phyloP scores from a whole-genome alignment of 2,888 invertebrate species.

The Pocota personata region DNA sequence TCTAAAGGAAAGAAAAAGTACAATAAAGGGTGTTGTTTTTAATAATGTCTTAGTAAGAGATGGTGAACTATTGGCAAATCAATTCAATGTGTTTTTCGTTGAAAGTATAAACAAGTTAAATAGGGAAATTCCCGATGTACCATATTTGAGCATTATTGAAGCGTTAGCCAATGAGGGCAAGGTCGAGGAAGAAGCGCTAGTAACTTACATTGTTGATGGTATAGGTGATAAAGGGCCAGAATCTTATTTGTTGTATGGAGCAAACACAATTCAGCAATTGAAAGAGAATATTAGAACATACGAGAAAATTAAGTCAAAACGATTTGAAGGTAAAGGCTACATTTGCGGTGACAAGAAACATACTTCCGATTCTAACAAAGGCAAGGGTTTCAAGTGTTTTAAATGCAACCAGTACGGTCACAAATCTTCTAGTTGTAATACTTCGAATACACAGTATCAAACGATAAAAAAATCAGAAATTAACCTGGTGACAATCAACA shows the following conservation, averaged over 20 bases:
- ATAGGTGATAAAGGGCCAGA: slow-evolving; percentile 77
- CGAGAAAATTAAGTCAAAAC: slow-evolving; percentile 15
- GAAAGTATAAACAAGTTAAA: background rate
- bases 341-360: slow-evolving; percentile 28
- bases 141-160: background rate
- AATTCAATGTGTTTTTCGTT: background rate
- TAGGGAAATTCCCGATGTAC: no score
- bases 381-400: slow-evolving; percentile 28
- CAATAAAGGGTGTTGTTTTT: no score
- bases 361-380: background rate
- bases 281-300: slow-evolving; percentile 10
- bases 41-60: no score
- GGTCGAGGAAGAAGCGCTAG: no score
- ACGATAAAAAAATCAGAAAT: background rate
- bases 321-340: background rate
- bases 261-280: slow-evolving; percentile 4
- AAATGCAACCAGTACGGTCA: background rate
- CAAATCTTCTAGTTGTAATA: slow-evolving; percentile 8
- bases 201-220: no score
- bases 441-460: background rate
- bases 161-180: background rate
- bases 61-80: no score
- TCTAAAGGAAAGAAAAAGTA: no score
- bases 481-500: background rate
- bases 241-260: slow-evolving; percentile 18